phyloP scores from a whole-genome alignment of 2,113 vertebrate species.

The Eira barbara region DNA sequence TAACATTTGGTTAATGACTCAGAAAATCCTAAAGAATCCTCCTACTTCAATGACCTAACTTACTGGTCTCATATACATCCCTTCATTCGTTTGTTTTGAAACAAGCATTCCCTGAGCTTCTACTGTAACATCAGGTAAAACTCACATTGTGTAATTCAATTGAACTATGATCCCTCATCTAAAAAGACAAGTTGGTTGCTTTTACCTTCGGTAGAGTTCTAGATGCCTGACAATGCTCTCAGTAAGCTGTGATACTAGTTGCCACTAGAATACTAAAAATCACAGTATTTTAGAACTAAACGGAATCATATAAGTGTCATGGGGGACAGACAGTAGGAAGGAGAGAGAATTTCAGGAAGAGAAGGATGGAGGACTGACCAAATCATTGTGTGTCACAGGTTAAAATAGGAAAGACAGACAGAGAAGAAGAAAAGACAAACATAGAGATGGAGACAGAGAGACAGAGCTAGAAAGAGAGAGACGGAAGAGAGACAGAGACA shows the following conservation, averaged over 20 bases:
- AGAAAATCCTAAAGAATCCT: neutral
- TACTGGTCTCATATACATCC: neutral
- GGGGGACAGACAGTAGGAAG: neutral
- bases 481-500: neutral
- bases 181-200: neutral
- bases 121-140: neutral
- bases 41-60: neutral
- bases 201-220: neutral
- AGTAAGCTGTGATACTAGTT: neutral
- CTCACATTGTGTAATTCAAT: neutral
- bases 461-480: neutral
- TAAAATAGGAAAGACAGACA: neutral
- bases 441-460: neutral
- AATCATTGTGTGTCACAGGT: neutral
- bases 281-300: neutral
- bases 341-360: neutral
- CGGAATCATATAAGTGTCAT: neutral
- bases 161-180: neutral
- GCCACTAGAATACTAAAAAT: neutral
- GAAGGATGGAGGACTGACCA: neutral
- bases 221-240: neutral
- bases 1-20: neutral
- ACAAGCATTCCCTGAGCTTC: neutral
- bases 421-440: neutral
- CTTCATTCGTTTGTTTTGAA: neutral